Evolutionary conservation across 2,888 invertebrate genomes (phyloP).

Genomic region (Caenorhabditis wallacei): DNA sequence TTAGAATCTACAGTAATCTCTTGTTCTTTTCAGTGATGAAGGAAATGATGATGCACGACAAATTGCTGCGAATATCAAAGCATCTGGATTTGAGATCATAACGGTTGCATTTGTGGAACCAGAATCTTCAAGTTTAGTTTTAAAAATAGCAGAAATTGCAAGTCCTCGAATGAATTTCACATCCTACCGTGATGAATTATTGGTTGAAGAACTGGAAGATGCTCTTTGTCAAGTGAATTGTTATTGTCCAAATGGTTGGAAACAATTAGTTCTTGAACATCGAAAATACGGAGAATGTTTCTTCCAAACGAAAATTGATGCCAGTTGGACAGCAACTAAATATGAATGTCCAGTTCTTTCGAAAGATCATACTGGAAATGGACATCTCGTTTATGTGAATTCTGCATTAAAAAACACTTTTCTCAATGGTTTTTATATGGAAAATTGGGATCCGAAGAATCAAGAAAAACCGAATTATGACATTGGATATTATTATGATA

Average conservation of each 20-base stretch:
- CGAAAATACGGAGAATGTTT: constrained; percentile 63
- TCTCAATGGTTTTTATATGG: constrained; percentile 44
- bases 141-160: constrained; percentile 58
- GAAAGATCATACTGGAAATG: constrained; percentile 51
- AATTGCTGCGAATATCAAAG: constrained; percentile 45
- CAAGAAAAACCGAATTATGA: constrained; percentile 57
- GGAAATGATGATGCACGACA: constrained; percentile 53
- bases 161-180: constrained; percentile 62
- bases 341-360: constrained; percentile 53
- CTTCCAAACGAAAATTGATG: constrained; percentile 55
- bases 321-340: constrained; percentile 58
- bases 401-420: constrained; percentile 51
- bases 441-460: constrained; percentile 44
- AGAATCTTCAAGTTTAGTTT: constrained; percentile 25
- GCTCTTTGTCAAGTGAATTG: constrained; percentile 64
- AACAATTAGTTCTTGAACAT: constrained; percentile 47
- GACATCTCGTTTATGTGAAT: constrained; percentile 62
- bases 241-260: constrained; percentile 64
- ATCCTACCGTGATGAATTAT: constrained; percentile 45
- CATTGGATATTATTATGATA: constrained; percentile 55
- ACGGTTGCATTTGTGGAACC: constrained; percentile 62
- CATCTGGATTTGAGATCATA: constrained; percentile 43
- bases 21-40: constrained; percentile 44
- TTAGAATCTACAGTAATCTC: neutral
- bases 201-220: constrained; percentile 61